A percentile compares a stretch with the other conserved stretches of the same genome.
Evolutionary conservation across 2,113 vertebrate genomes (phyloP).

Genomic region (Cyphomyrus plagiostoma): DNA sequence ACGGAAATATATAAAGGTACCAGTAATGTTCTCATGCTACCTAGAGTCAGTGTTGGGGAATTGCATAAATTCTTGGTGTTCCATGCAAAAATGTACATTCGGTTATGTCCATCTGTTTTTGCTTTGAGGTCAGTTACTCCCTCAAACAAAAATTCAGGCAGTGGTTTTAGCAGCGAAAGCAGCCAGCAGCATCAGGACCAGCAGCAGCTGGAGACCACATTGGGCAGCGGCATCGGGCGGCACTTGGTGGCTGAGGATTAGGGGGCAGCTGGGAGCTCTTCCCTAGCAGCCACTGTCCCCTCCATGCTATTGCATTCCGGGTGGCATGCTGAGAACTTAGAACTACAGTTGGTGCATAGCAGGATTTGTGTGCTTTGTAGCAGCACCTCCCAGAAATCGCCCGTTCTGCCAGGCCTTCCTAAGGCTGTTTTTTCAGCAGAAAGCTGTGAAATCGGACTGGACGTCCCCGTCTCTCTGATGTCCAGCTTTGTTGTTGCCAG

Average conservation of each 20-base stretch:
- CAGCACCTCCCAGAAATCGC: background rate
- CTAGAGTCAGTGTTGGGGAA: background rate
- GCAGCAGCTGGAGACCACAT: background rate
- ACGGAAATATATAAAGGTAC: background rate
- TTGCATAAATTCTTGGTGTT: background rate
- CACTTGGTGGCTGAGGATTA: slow-evolving; percentile 7
- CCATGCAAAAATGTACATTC: background rate
- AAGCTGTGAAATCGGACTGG: background rate
- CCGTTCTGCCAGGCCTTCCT: background rate
- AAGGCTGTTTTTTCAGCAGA: background rate
- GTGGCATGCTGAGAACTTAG: background rate
- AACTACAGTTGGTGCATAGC: background rate
- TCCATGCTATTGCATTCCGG: slow-evolving; percentile 1
- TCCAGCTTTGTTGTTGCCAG: slow-evolving; percentile 1
- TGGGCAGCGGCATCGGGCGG: background rate
- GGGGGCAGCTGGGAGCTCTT: background rate
- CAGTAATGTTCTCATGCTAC: background rate
- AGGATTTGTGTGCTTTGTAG: background rate
- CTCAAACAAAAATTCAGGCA: background rate
- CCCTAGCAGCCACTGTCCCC: background rate
- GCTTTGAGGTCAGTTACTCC: background rate
- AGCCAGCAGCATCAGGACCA: background rate
- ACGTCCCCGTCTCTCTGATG: background rate
- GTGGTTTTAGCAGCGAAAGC: background rate
- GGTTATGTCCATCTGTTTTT: background rate